Conservation (phyloP, 2,888 invertebrate genomes). For the Nowickia ferox region DNA sequence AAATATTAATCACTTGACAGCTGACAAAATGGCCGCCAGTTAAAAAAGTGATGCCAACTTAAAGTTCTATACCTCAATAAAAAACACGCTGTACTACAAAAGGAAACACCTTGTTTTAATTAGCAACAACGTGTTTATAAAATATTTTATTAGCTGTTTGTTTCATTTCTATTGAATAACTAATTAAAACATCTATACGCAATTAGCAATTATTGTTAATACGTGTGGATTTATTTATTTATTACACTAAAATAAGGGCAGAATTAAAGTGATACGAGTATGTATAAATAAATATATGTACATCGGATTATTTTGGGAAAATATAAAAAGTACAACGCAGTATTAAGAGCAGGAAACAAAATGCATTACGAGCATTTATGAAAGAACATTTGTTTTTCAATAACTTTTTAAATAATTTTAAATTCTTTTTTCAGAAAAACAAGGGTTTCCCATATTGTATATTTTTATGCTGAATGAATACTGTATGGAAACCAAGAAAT, state of each 20-base stretch:
- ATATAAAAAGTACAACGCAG: background rate
- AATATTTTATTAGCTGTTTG: slow-evolving; percentile 19
- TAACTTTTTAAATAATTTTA: background rate
- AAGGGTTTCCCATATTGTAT: no score
- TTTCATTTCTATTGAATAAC: slow-evolving; percentile 45
- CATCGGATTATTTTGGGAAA: background rate
- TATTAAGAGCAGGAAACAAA: background rate
- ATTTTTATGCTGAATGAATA: no score
- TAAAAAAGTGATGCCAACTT: no score
- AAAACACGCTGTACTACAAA: background rate
- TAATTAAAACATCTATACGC: slow-evolving; percentile 69
- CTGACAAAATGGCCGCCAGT: no score
- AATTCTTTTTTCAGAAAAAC: no score
- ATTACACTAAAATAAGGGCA: slow-evolving; percentile 37
- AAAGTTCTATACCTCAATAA: background rate
- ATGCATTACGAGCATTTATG: background rate
- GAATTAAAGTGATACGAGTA: background rate
- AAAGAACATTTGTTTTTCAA: background rate
- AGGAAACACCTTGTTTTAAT: background rate
- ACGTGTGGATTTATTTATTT: slow-evolving; percentile 57
- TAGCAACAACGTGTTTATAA: background rate
- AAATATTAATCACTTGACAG: no score
- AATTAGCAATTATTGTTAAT: slow-evolving; percentile 70
- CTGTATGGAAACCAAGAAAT: no score
- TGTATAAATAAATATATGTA: no score